Evolutionary conservation across 2,888 invertebrate genomes (phyloP), one percentile per base, ranked within the genome.

Genomic region (Alviniconcha strummeri): DNA sequence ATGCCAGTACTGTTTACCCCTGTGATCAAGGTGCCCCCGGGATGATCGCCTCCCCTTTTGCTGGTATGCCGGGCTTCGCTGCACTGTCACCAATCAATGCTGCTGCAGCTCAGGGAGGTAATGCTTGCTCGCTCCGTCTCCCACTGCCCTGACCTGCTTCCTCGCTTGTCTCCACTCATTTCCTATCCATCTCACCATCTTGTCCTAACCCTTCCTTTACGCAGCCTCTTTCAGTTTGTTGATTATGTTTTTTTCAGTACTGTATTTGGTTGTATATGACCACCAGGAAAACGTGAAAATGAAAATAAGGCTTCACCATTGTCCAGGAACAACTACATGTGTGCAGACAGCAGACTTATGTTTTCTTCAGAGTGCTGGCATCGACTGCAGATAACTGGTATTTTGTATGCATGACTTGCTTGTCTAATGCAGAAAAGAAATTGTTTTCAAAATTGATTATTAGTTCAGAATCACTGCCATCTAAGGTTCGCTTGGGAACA

Each of bases 91-190:
- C 76, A 69, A 54, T 82, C 82, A 77, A 76, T 71, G 76, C 81
- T 52, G 76, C 82, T 11, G 82, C 74, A n/a, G 76, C 77, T 15
- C 82, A 82, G 82, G 82, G 82, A 82, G 82, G 82, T 82, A 82
- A 80, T 80, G 80, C 19, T 69, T 4, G 64, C 78, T 78, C 17
- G 11, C 19, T 71, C 36, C 52, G 36, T 52, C 77, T 57, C 57
- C 19, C 56, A 15, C 75, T 77, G 78, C 64, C 78, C 9, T 19
- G 60, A 4, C 52, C 19, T 57, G 52, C 78, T 78, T 60, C 57
- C 78, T 78, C 8, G 78, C 78, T 78, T 78, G 64, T 78, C 78
- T 78, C 78, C 78, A 56, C 52, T 64, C 64, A 19, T 64, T 60
- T 52, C 60, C 64, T 60, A n/a, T 56, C 77, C 19, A 57, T 77